Percentiles rank a stretch among this genome's conserved stretches.
Conservation (phyloP, 2,113 vertebrate species). For the Callochromis pleurospilus region DNA sequence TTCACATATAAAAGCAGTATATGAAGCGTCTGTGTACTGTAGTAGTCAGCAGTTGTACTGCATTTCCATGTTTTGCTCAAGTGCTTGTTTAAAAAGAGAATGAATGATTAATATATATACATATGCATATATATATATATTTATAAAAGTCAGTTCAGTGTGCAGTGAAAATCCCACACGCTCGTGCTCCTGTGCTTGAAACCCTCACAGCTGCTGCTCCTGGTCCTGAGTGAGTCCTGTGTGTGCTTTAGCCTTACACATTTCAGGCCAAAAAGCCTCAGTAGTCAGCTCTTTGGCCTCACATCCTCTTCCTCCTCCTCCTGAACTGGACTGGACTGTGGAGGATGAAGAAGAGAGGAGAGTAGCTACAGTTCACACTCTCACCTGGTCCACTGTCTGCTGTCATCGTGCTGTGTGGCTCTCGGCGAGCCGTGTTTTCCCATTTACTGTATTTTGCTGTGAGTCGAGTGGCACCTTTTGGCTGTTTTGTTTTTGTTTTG, state of each 20-base stretch:
- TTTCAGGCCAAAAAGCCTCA: neutral
- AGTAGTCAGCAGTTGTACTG: constrained; percentile 25
- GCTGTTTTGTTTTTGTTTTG: neutral
- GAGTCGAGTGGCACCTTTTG: constrained; percentile 34
- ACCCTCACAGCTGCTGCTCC: constrained; percentile 20
- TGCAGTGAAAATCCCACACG: constrained; percentile 23
- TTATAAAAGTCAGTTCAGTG: constrained; percentile 11
- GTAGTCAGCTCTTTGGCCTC: neutral
- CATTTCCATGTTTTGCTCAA: constrained; percentile 16
- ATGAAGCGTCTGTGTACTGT: constrained; percentile 19
- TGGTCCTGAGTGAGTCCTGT: neutral
- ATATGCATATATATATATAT: neutral
- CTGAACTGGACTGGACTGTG: neutral
- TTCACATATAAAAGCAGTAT: constrained; percentile 23
- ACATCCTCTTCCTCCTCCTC: neutral
- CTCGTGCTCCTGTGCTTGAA: neutral
- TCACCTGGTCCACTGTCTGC: constrained; percentile 15
- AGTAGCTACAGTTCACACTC: constrained; percentile 14
- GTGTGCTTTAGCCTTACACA: constrained; percentile 30
- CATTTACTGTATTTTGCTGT: constrained; percentile 56
- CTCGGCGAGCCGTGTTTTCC: neutral
- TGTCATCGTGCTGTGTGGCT: constrained; percentile 28
- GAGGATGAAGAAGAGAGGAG: constrained; percentile 1
- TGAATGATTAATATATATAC: constrained; percentile 37
- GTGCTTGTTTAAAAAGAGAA: constrained; percentile 18